These are phyloP conservation scores for Plebejus argus DNA, from an alignment of 2,888 invertebrate species.

Conservation along the genomic window DNA sequence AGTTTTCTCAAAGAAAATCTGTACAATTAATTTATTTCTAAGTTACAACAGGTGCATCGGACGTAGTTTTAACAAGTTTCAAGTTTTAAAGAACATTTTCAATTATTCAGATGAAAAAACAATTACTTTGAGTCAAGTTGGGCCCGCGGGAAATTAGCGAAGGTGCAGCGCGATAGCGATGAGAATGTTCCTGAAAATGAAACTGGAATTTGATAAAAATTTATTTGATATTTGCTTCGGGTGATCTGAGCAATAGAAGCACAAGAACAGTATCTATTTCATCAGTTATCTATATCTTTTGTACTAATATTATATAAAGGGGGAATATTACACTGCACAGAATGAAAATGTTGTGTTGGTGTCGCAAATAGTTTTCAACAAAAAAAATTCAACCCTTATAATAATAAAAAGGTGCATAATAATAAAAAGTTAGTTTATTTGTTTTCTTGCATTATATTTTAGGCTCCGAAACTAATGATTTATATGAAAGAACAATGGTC, in stretches of 20 bases:
- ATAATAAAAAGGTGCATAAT: too few species aligned
- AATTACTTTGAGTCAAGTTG: slow-evolving; percentile 44
- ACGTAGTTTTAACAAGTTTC: slow-evolving; percentile 25
- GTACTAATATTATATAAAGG: neutral
- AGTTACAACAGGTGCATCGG: slow-evolving; percentile 16
- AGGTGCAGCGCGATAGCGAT: slow-evolving; percentile 40
- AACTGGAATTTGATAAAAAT: slow-evolving; percentile 35
- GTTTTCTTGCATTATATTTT: too few species aligned
- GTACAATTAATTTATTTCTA: slow-evolving; percentile 12
- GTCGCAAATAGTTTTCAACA: too few species aligned
- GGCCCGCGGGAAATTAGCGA: slow-evolving; percentile 49
- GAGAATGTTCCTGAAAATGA: slow-evolving; percentile 41
- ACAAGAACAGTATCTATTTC: too few species aligned
- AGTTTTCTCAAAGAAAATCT: neutral
- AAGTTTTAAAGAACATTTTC: slow-evolving; percentile 35
- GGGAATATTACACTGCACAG: neutral
- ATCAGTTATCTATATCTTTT: too few species aligned
- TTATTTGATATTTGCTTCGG: neutral
- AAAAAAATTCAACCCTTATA: too few species aligned
- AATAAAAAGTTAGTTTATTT: too few species aligned
- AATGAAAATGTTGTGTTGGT: too few species aligned
- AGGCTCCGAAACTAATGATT: too few species aligned
- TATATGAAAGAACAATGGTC: too few species aligned
- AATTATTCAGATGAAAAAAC: slow-evolving; percentile 46
- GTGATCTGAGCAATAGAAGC: neutral